Percentiles rank a stretch among this genome's conserved stretches.
These are phyloP conservation scores for Hipparchia sbordonii DNA, from an alignment of 2,888 invertebrate species.

Conservation along the genomic window DNA sequence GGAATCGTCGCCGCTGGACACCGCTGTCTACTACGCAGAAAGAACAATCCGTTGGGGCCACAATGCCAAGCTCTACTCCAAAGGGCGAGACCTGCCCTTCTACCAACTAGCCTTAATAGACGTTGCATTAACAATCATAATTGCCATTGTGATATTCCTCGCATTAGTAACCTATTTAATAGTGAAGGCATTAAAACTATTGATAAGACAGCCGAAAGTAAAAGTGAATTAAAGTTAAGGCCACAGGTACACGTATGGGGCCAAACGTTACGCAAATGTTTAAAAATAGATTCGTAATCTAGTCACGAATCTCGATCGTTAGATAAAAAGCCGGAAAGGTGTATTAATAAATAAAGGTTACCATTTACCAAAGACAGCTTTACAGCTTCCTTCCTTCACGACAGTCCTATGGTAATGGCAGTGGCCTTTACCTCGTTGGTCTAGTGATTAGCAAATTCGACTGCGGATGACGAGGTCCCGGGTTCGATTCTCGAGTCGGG, in stretches of 20 bases:
- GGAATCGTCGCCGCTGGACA: conserved; percentile 76
- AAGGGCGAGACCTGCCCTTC: conserved; percentile 58
- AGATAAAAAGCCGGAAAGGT: background rate
- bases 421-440: too few relatives aligned
- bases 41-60: conserved; percentile 76
- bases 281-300: conserved; percentile 3
- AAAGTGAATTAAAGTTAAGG: conserved; percentile 10
- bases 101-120: conserved; percentile 63
- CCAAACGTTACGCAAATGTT: background rate
- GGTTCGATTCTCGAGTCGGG: too few relatives aligned
- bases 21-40: conserved; percentile 83
- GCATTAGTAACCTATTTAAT: conserved; percentile 52
- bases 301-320: background rate
- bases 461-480: too few relatives aligned
- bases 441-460: too few relatives aligned
- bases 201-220: conserved; percentile 1
- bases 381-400: too few relatives aligned
- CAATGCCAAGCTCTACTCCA: conserved; percentile 58
- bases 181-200: conserved; percentile 49
- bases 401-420: too few relatives aligned
- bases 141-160: conserved; percentile 50
- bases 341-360: background rate
- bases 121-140: conserved; percentile 56
- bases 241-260: background rate
- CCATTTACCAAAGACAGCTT: background rate